Evolutionary conservation across 2,797 vertebrate genomes (phyloP).

Genomic region (Steatocranus sp.): DNA sequence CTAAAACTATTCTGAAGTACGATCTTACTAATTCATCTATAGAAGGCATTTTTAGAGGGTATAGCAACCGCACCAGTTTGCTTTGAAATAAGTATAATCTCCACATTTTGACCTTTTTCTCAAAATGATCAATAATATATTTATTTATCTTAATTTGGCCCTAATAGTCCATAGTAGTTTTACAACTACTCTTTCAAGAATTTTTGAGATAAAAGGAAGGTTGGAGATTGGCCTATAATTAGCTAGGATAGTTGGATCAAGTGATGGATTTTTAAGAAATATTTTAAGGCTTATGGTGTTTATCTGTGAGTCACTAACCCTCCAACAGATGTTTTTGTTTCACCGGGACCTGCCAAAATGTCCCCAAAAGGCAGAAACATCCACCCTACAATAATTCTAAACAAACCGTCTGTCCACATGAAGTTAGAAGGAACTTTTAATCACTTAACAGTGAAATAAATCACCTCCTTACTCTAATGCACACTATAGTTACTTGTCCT

Average conservation of each 20-base stretch:
- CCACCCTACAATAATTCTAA: background rate
- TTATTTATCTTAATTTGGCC: background rate
- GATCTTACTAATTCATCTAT: background rate
- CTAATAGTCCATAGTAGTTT: background rate
- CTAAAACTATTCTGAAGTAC: background rate
- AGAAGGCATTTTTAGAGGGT: background rate
- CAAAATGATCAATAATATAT: background rate
- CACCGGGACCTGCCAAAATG: accelerated
- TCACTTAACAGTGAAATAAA: background rate
- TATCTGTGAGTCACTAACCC: background rate
- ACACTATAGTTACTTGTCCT: background rate
- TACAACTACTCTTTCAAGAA: background rate
- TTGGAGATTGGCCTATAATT: background rate
- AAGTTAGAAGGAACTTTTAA: background rate
- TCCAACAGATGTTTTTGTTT: background rate
- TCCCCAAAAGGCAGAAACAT: background rate
- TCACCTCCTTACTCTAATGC: background rate
- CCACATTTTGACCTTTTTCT: background rate
- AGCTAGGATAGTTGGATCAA: background rate
- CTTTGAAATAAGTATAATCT: background rate
- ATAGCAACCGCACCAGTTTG: background rate
- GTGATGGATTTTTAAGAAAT: background rate
- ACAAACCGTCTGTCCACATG: background rate
- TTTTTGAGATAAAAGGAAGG: background rate
- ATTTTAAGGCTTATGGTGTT: background rate